Evolutionary conservation across 1,140 invertebrate genomes (phyloP), one percentile per base, ranked within the genome.

Genomic region (Mamestra configurata): DNA sequence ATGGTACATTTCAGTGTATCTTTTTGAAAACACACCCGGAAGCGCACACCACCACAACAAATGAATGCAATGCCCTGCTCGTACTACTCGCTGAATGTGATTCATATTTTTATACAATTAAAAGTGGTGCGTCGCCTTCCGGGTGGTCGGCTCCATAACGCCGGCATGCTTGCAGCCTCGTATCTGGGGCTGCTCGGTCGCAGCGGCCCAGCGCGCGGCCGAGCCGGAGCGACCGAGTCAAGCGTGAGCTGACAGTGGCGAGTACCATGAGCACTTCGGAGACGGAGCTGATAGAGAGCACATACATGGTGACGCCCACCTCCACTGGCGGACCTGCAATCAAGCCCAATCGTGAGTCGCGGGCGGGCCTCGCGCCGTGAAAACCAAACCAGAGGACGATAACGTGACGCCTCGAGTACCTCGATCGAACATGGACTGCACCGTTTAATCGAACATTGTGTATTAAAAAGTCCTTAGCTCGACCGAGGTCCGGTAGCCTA

Each of bases 201-300:
- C 90, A 79, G 86, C 86, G 85, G 87, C 85, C 76, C 77, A 75
- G 84, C 83, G 85, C 85, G 75, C 84, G 20, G 40, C 66, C 46
- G 82, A 8, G 40, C 66, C 46, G 82, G 66, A 76, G 81, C 80
- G 83, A 87, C 87, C 85, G 86, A 88, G 87, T 77, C 85, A 87
- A 88, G 87, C 87, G 86, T 91, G 84, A 86, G 82, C 80, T 84
- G 84, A 84, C 82, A 86, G 82, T 73, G 88, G 88, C 91, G 93
- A 95, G 97, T 98, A 99, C 98, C 98, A 99, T 99, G 96, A 98
- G 97, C 95, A 99, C 98, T 97, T 99, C 98, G 95, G 98, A 99
- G 95, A 99, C 98, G 95, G 98, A 99, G 97, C 98, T 98, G 96
- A 99, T 99, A 97, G 98, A 98, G 96, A 99, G 98, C 96, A 99